These are phyloP conservation scores for Amyelois transitella DNA, from an alignment of 1,140 invertebrate species.

Conservation along the genomic window DNA sequence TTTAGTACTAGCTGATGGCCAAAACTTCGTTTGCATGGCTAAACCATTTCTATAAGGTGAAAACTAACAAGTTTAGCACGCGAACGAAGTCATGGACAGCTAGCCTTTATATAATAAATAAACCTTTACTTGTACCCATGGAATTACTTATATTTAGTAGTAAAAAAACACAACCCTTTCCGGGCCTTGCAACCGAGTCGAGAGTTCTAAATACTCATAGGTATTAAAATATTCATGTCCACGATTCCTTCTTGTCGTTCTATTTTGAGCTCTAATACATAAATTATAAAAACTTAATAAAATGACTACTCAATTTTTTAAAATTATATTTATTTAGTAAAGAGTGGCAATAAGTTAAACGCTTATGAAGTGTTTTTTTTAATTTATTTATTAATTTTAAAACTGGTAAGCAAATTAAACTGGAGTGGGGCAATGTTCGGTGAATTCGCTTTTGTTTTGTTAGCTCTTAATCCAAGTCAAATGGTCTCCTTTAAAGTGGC, in stretches of 20 bases:
- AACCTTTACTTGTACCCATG: too few relatives aligned
- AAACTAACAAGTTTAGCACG: too few relatives aligned
- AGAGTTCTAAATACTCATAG: not conserved
- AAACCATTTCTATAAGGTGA: too few relatives aligned
- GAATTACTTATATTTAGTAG: not conserved
- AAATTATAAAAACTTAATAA: not conserved
- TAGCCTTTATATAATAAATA: not conserved
- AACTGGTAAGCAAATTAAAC: not conserved
- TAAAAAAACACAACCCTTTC: not conserved
- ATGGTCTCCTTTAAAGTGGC: not conserved
- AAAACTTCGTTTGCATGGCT: too few relatives aligned
- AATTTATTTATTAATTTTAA: not conserved
- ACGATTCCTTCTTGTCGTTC: not conserved
- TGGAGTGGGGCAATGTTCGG: not conserved
- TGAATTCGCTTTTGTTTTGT: not conserved
- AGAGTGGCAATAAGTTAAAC: not conserved
- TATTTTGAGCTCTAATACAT: not conserved
- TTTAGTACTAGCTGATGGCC: too few relatives aligned
- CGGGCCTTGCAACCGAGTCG: not conserved
- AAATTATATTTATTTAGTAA: not conserved
- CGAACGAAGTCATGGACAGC: too few relatives aligned
- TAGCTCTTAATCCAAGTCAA: not conserved
- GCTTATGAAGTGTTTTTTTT: not conserved
- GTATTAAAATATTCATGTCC: not conserved
- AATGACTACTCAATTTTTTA: not conserved